A percentile compares a stretch with the other conserved stretches of the same genome.
phyloP scores from a whole-genome alignment of 2,797 vertebrate species.

The Chaunax sp. region DNA sequence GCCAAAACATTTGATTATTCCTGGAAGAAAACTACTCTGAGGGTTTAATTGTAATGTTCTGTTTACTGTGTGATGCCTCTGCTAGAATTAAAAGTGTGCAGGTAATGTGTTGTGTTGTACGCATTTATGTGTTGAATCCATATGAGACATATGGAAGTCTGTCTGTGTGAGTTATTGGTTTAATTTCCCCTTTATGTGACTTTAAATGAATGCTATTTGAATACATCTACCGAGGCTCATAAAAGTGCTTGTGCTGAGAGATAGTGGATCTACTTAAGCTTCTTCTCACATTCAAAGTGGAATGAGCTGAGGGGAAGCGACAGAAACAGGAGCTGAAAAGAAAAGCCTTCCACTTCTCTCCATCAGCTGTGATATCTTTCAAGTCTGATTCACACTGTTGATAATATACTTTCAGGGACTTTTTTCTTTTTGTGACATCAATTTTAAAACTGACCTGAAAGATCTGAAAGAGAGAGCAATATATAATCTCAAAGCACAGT shows the following conservation, averaged over 20 bases:
- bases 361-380: conserved; percentile 15
- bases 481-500: background rate
- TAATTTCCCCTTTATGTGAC: conserved; percentile 75
- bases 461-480: background rate
- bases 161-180: conserved; percentile 71
- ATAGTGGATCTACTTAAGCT: conserved; percentile 60
- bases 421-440: conserved; percentile 5
- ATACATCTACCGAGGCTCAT: conserved; percentile 64
- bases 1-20: background rate
- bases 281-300: conserved; percentile 34
- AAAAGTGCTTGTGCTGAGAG: conserved; percentile 66
- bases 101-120: background rate
- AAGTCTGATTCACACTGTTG: conserved; percentile 2
- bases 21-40: conserved; percentile 3
- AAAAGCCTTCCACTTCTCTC: background rate
- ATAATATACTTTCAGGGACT: background rate
- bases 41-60: background rate
- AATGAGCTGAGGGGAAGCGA: conserved; percentile 12
- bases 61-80: background rate
- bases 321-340: background rate
- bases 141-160: conserved; percentile 16
- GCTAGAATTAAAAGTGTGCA: background rate
- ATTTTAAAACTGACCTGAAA: conserved; percentile 20
- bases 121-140: conserved; percentile 23
- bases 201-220: conserved; percentile 72